Percentiles rank a stretch among this genome's conserved stretches.
Evolutionary conservation across 1,140 invertebrate species (phyloP).

Genomic region (Mactra quadrangularis): DNA sequence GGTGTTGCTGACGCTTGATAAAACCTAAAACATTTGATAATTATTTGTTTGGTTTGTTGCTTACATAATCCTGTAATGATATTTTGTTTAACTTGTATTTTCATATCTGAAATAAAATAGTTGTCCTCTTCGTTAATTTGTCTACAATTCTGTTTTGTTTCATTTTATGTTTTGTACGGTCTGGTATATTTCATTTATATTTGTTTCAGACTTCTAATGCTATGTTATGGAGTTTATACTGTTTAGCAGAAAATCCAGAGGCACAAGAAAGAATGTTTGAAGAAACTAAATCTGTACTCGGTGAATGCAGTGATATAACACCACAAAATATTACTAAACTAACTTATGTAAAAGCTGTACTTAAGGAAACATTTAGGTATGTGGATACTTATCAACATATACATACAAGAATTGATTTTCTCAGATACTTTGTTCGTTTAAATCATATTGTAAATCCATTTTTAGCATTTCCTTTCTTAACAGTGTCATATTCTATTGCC

Average conservation of each 20-base stretch:
- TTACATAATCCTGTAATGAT: too few relatives aligned
- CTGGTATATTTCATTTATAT: conserved; percentile 10
- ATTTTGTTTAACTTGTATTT: too few relatives aligned
- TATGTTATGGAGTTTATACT: conserved; percentile 92
- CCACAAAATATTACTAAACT: conserved; percentile 87
- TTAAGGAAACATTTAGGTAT: conserved; percentile 94
- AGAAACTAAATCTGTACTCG: conserved; percentile 84
- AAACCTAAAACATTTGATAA: too few relatives aligned
- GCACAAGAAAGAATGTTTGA: conserved; percentile 84
- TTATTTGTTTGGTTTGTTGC: too few relatives aligned
- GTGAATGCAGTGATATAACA: conserved; percentile 84
- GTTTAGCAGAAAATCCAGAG: conserved; percentile 91
- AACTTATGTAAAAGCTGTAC: conserved; percentile 92
- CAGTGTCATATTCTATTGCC: too few relatives aligned
- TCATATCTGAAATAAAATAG: too few relatives aligned
- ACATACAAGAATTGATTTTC: too few relatives aligned
- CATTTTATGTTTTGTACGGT: neutral
- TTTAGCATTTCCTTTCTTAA: too few relatives aligned
- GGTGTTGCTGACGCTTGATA: too few relatives aligned
- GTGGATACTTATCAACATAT: too few relatives aligned
- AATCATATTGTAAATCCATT: too few relatives aligned
- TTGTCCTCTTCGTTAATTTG: neutral
- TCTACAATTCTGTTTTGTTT: neutral
- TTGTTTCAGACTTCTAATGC: conserved; percentile 92
- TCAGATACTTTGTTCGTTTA: too few relatives aligned